Base-by-base conservation (phyloP, 2,113 vertebrate genomes). In the Microcebus griseorufus region DNA sequence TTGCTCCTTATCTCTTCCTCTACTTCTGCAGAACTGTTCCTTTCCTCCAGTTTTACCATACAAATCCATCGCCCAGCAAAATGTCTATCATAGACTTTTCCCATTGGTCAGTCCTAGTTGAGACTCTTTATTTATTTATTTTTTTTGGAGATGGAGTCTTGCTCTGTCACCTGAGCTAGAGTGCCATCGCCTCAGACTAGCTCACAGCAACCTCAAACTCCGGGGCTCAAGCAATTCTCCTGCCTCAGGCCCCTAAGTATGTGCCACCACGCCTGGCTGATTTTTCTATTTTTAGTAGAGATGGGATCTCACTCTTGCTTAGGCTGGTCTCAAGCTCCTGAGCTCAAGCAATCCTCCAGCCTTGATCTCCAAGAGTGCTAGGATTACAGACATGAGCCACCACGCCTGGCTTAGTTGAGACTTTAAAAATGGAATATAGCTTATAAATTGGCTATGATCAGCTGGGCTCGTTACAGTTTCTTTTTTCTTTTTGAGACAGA, bases 401-500 rank as follows among this genome's bases (percentile, higher is more conserved):
- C 53, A 18, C 16, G 5, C 16, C 16, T 55, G 53, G 16, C 53
- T 17, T 58, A 91, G 83, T 62, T 85, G 29, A 92, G 53, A 83
- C 72, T 84, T 92, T 85, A 53, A 83, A 94, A 93, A 80, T 70
- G 17, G 29, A 88, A 94, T 85, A 16, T 92, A 94, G 39, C 12
- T 97, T 96, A 58, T 62, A 79, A 90, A 8, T 34, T 89, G 64
- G 8, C 64, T 88, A 2, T 67, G 67, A 29, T 90, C 27, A 89
- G 12, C 29, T 88, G 29, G 75, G 37, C 6, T 95, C 72, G 10
- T 75, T 92, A 86, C 0, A 51, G 18, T 45, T 88, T 94, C 82
- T 79, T 95, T 96, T 51, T 45, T 9, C 8, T 45, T 45, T 45
- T 45, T 45, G 45, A 45, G 45, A 45, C 45, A 45, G 45, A 45